Conservation (phyloP, 1,140 invertebrate species). For the Bombus difficillimus region DNA sequence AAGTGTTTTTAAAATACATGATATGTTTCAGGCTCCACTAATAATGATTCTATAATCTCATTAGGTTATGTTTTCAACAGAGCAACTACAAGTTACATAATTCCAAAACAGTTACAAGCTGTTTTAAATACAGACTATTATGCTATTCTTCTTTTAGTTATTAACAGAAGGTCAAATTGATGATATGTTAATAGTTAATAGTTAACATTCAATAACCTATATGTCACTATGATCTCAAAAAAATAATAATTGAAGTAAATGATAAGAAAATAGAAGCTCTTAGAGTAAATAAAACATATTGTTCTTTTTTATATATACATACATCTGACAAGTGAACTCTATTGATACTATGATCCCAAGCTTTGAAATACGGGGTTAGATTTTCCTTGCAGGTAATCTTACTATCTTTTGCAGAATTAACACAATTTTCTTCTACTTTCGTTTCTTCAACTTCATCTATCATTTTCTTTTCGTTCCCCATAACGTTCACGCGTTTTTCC, state of each 20-base stretch:
- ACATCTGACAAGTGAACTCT: slow-evolving; percentile 73
- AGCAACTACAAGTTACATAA: not conserved
- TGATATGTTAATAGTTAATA: not conserved
- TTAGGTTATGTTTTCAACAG: not conserved
- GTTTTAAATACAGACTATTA: not conserved
- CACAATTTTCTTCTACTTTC: not conserved
- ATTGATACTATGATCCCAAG: slow-evolving; percentile 71
- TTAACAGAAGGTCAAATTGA: not conserved
- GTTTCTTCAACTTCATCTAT: not conserved
- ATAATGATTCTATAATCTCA: not conserved
- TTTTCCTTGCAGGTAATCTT: slow-evolving; percentile 58
- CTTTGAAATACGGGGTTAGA: slow-evolving; percentile 69
- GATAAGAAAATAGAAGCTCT: not conserved
- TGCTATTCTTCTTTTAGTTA: not conserved
- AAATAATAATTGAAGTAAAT: not conserved
- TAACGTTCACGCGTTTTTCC: not conserved
- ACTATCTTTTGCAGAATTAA: not conserved
- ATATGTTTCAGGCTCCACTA: not conserved
- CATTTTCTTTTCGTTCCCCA: not conserved
- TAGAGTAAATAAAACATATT: slow-evolving; percentile 8
- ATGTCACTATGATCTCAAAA: not conserved
- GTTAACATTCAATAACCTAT: not conserved
- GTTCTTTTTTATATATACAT: slow-evolving; percentile 25
- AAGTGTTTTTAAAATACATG: not conserved
- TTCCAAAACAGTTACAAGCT: not conserved